A percentile compares a stretch with the other conserved stretches of the same genome.
phyloP scores from a whole-genome alignment of 2,797 vertebrate species.

The Adrianichthys oophorus region DNA sequence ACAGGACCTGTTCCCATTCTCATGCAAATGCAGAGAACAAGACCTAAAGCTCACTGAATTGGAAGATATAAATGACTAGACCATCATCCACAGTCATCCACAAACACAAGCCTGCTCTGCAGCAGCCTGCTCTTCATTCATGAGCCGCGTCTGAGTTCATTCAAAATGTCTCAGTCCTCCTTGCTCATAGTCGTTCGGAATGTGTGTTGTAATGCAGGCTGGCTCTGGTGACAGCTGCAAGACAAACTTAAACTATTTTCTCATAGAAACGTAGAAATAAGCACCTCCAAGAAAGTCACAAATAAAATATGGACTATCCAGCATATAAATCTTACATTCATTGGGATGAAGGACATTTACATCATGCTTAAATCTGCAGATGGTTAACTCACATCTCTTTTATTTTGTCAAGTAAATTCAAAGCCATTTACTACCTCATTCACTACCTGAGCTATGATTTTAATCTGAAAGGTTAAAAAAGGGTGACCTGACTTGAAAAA shows the following conservation, averaged over 20 bases:
- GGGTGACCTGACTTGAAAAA: too few species aligned
- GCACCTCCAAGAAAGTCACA: neutral
- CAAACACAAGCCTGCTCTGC: slow-evolving; percentile 74
- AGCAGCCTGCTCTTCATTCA: slow-evolving; percentile 76
- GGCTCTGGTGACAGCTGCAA: neutral
- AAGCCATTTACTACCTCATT: too few species aligned
- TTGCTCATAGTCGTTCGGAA: neutral
- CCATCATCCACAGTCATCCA: slow-evolving; percentile 84
- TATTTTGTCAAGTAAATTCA: too few species aligned
- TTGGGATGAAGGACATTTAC: too few species aligned
- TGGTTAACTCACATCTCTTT: too few species aligned
- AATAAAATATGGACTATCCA: too few species aligned
- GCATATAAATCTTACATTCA: too few species aligned
- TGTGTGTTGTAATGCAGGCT: neutral
- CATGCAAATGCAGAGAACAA: slow-evolving; percentile 91
- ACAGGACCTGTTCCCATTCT: slow-evolving; percentile 93
- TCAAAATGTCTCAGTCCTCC: slow-evolving; percentile 31
- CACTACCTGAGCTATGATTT: too few species aligned
- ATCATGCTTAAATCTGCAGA: too few species aligned
- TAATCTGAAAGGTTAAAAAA: too few species aligned
- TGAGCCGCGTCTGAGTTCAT: slow-evolving; percentile 55
- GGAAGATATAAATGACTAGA: slow-evolving; percentile 97
- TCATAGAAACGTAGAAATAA: neutral
- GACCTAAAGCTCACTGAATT: slow-evolving; percentile 88
- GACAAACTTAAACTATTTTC: neutral